These are phyloP conservation scores for Tamias sibiricus DNA, from an alignment of 2,113 vertebrate genomes.

Conservation along the genomic window DNA sequence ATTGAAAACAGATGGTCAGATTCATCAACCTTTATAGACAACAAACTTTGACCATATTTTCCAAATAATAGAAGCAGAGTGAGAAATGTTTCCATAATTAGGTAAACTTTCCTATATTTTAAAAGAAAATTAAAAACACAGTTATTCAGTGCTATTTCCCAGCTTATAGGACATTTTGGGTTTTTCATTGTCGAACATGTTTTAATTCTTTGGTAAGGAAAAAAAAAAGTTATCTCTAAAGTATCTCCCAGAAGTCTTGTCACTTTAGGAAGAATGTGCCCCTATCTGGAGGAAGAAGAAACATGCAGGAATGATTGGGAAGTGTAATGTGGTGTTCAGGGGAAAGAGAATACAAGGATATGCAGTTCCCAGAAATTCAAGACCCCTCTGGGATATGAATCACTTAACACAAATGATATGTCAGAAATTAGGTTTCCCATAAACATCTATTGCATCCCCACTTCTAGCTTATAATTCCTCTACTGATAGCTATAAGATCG, in stretches of 20 bases:
- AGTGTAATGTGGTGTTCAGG: not conserved
- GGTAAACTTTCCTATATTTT: not conserved
- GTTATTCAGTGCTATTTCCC: not conserved
- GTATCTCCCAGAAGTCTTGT: not conserved
- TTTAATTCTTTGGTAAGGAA: not conserved
- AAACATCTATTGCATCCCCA: not conserved
- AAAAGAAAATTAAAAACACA: not conserved
- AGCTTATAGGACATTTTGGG: not conserved
- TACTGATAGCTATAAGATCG: not conserved
- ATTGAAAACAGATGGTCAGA: not conserved
- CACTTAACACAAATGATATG: not conserved
- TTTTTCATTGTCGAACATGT: not conserved
- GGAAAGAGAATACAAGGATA: not conserved
- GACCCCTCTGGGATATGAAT: not conserved
- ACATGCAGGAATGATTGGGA: not conserved
- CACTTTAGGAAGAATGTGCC: not conserved
- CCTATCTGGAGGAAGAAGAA: not conserved
- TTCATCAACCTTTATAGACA: not conserved
- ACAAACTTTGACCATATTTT: not conserved
- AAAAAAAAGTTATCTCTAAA: not conserved
- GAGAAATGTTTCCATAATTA: not conserved
- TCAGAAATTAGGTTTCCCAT: slow-evolving; percentile 3
- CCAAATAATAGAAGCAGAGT: not conserved
- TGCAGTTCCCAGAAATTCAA: not conserved
- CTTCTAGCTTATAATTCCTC: not conserved